phyloP scores from a whole-genome alignment of 2,113 vertebrate genomes.

The Jacana jacana region DNA sequence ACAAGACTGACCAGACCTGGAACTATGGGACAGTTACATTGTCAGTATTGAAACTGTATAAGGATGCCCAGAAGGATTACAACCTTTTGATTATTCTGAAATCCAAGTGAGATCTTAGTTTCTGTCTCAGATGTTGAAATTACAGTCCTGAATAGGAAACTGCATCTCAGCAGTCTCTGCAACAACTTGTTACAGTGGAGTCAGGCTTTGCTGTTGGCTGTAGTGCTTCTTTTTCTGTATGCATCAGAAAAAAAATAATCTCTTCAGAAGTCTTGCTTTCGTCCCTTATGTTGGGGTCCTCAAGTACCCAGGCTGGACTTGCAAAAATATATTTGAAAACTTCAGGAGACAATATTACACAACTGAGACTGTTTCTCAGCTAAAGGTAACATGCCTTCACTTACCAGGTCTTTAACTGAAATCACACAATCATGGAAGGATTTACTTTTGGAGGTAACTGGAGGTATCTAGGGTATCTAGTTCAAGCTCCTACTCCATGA shows the following conservation, averaged over 20 bases:
- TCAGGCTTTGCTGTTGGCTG: background rate
- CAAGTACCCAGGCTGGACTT: background rate
- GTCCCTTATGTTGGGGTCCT: background rate
- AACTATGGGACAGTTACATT: background rate
- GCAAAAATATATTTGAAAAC: background rate
- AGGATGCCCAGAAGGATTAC: background rate
- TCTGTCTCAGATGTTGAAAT: background rate
- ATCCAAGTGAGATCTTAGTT: background rate
- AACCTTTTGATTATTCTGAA: background rate
- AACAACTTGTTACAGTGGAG: fast-evolving
- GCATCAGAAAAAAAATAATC: background rate
- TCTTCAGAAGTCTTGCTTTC: background rate
- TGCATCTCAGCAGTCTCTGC: background rate
- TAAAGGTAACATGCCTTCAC: background rate
- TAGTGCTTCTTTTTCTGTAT: background rate
- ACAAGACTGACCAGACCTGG: background rate
- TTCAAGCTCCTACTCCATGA: background rate
- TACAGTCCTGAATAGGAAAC: background rate
- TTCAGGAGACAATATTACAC: background rate
- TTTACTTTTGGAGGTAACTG: background rate
- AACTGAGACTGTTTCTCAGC: background rate
- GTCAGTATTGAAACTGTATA: background rate
- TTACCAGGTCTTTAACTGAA: background rate
- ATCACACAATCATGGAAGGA: background rate
- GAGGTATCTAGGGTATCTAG: too few relatives aligned